Evolutionary conservation across 2,113 vertebrate genomes (phyloP).

Genomic region (Nycticebus coucang): DNA sequence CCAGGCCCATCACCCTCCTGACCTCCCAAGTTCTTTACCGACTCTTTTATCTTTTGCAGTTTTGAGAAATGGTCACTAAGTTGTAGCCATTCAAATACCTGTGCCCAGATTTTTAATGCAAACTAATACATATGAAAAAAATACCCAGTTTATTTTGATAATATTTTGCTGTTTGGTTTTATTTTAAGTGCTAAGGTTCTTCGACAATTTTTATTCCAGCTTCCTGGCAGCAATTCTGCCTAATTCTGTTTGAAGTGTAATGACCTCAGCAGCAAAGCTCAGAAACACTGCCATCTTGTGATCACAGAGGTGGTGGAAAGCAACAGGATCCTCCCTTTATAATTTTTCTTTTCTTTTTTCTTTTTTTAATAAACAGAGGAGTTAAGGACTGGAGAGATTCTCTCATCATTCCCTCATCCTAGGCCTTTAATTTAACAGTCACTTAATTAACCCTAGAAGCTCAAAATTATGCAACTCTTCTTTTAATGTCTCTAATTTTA

Average conservation of each 20-base stretch:
- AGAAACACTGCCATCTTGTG: constrained; percentile 74
- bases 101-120: background rate
- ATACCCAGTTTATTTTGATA: background rate
- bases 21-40: background rate
- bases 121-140: background rate
- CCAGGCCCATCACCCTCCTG: background rate
- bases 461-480: background rate
- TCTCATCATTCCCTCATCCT: background rate
- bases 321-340: background rate
- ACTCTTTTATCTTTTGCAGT: background rate
- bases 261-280: background rate
- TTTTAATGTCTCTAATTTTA: background rate
- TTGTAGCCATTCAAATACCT: background rate
- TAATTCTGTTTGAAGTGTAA: background rate
- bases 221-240: background rate
- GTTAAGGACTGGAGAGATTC: background rate
- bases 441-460: background rate
- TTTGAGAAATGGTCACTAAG: background rate
- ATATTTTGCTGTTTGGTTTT: background rate
- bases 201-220: background rate
- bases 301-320: background rate
- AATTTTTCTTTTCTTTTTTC: background rate
- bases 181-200: background rate
- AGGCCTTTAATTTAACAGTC: background rate
- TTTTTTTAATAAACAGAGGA: background rate